phyloP scores from a whole-genome alignment of 2,797 vertebrate genomes.

The Botia almorhae region DNA sequence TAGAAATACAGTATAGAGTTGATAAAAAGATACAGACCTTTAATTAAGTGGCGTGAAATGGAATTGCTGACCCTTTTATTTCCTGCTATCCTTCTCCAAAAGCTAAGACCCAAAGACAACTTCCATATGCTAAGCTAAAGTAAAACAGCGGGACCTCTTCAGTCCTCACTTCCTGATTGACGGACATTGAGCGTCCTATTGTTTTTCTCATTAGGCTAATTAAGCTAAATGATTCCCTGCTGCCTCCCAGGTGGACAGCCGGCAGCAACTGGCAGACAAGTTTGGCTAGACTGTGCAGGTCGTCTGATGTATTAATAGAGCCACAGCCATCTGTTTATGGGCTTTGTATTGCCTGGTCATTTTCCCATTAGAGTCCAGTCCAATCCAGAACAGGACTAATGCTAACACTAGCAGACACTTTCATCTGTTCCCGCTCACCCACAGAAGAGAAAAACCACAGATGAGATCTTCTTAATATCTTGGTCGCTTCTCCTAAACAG shows the following conservation, averaged over 20 bases:
- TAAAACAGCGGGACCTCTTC: constrained; percentile 42
- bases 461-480: not conserved
- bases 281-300: constrained; percentile 45
- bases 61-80: no score
- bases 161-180: constrained; percentile 65
- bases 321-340: constrained; percentile 57
- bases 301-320: constrained; percentile 55
- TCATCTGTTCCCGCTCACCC: constrained; percentile 41
- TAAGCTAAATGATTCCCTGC: constrained; percentile 66
- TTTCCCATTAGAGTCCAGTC: constrained; percentile 34
- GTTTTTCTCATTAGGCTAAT: constrained; percentile 72
- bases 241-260: constrained; percentile 64
- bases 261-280: constrained; percentile 54
- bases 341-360: constrained; percentile 39
- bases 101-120: constrained; percentile 54
- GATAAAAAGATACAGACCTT: not conserved
- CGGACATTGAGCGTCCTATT: constrained; percentile 67
- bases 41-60: not conserved
- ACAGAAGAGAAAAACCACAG: not conserved
- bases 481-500: not conserved
- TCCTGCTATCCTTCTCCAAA: not conserved
- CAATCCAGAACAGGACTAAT: constrained; percentile 37
- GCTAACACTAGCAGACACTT: constrained; percentile 44
- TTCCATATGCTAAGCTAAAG: constrained; percentile 11
- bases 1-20: not conserved